phyloP scores from a whole-genome alignment of 2,797 vertebrate species.

The Sebastolobus altivelis region DNA sequence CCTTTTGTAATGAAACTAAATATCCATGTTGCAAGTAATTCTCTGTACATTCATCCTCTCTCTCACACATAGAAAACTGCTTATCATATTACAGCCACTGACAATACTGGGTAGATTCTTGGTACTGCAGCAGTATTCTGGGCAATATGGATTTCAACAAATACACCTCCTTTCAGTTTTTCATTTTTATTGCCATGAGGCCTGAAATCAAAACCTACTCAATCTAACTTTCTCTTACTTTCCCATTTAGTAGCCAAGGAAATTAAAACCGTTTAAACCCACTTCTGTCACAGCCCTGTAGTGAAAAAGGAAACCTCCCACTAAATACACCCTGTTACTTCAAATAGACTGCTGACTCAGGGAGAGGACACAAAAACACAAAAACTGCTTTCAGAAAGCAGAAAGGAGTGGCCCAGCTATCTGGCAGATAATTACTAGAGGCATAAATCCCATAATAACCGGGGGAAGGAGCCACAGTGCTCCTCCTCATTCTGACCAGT shows the following conservation, averaged over 20 bases:
- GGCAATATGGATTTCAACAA: neutral
- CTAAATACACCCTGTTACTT: conserved; percentile 28
- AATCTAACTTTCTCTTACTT: neutral
- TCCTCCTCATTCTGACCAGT: conserved; percentile 36
- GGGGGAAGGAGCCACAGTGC: conserved; percentile 47
- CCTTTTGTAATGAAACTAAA: neutral
- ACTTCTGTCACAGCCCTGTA: neutral
- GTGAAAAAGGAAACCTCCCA: conserved; percentile 25
- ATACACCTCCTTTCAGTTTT: neutral
- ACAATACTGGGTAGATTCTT: conserved; percentile 11
- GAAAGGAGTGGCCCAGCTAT: conserved; percentile 62
- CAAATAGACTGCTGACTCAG: conserved; percentile 26
- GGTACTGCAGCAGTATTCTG: neutral
- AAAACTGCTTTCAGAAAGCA: conserved; percentile 32
- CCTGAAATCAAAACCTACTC: neutral
- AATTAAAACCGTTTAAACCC: conserved; percentile 15
- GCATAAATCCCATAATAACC: conserved; percentile 73
- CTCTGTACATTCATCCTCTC: neutral
- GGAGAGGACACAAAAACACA: conserved; percentile 8
- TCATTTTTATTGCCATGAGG: neutral
- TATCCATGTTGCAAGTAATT: neutral
- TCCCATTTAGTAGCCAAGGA: neutral
- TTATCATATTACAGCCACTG: neutral
- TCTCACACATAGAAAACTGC: neutral
- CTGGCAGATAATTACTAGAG: conserved; percentile 76